Evolutionary conservation across 1,140 invertebrate genomes (phyloP).

Genomic region (Halotydeus destructor): DNA sequence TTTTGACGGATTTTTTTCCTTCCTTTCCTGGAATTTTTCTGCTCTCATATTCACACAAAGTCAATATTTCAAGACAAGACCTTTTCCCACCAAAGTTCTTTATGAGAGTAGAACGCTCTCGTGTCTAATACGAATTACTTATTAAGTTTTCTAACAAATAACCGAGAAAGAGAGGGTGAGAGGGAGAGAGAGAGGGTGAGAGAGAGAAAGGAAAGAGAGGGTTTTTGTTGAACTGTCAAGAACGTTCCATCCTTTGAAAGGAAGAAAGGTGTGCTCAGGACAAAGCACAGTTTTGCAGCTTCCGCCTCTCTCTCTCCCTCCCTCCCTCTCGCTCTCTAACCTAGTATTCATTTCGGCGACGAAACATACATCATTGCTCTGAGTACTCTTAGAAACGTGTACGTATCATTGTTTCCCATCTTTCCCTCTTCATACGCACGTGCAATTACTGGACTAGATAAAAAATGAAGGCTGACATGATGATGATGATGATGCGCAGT

Average conservation of each 20-base stretch:
- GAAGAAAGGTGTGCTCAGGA: not conserved
- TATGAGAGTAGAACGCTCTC: no score
- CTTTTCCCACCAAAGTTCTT: no score
- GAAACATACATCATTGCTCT: not conserved
- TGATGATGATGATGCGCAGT: not conserved
- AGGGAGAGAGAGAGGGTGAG: constrained; percentile 4
- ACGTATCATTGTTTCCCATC: not conserved
- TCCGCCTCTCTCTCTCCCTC: not conserved
- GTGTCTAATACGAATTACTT: no score
- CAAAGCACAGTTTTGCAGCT: not conserved
- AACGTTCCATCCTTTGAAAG: not conserved
- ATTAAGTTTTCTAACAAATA: no score
- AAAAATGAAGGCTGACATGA: not conserved
- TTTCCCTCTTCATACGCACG: not conserved
- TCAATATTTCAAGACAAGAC: no score
- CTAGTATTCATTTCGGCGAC: not conserved
- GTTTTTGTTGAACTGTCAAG: not conserved
- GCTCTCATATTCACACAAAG: no score
- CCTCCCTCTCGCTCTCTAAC: not conserved
- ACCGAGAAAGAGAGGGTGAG: not conserved
- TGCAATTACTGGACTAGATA: not conserved
- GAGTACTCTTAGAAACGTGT: not conserved
- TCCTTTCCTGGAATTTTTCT: no score
- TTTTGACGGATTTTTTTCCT: no score
- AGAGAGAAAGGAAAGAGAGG: not conserved